These are phyloP conservation scores for Ectropis crepuscularia DNA, from an alignment of 2,888 invertebrate species.

Conservation along the genomic window DNA sequence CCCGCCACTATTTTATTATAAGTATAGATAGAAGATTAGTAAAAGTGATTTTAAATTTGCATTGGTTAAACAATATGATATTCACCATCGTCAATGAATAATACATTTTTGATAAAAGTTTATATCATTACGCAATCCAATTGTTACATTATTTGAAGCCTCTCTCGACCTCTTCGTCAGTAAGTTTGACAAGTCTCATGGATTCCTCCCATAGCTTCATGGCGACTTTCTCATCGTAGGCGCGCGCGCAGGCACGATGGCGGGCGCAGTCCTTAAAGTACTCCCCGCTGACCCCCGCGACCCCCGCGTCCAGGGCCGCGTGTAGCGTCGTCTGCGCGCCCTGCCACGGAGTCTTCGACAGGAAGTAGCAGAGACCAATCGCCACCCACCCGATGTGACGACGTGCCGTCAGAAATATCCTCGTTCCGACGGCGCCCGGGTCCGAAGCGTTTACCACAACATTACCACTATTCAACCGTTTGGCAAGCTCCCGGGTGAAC, in stretches of 20 bases:
- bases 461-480: constrained; percentile 84
- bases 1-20: too few relatives aligned
- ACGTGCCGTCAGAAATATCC: constrained; percentile 84
- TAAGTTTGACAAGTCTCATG: constrained; percentile 86
- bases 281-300: constrained; percentile 86
- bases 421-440: constrained; percentile 91
- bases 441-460: constrained; percentile 92
- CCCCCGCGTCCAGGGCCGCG: constrained; percentile 87
- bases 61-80: too few relatives aligned
- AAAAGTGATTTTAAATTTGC: too few relatives aligned
- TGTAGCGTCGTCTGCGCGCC: constrained; percentile 91
- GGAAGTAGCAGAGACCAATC: constrained; percentile 70
- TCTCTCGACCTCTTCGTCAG: constrained; percentile 86
- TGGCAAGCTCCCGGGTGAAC: constrained; percentile 87
- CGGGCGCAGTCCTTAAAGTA: constrained; percentile 90
- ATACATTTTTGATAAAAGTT: too few relatives aligned
- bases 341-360: constrained; percentile 88
- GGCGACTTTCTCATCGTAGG: constrained; percentile 86
- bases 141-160: constrained; percentile 30
- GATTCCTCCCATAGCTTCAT: constrained; percentile 92
- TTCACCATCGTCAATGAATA: too few relatives aligned
- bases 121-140: too few relatives aligned
- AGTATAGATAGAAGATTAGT: too few relatives aligned
- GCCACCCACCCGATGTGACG: constrained; percentile 77
- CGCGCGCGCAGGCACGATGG: constrained; percentile 77